phyloP scores from a whole-genome alignment of 2,113 vertebrate species.

The Notarius quadriscutis region DNA sequence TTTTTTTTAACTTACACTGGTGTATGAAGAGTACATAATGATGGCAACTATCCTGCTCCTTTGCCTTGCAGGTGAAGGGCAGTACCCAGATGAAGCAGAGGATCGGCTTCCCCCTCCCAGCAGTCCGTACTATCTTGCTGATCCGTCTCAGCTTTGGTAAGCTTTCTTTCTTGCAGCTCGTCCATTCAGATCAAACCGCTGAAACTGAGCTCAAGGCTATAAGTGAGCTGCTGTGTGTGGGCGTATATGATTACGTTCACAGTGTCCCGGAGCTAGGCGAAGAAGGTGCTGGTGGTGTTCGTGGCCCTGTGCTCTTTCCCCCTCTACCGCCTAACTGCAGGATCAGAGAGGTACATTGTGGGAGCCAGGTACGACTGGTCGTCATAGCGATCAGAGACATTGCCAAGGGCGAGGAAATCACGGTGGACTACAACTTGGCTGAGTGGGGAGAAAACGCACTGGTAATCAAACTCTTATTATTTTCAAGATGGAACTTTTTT shows the following conservation, averaged over 20 bases:
- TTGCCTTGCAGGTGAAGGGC: slow-evolving; percentile 67
- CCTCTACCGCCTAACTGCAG: slow-evolving; percentile 73
- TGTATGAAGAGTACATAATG: neutral
- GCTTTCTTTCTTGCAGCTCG: neutral
- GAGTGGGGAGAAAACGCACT: slow-evolving; percentile 77
- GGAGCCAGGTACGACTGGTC: slow-evolving; percentile 75
- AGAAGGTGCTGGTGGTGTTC: slow-evolving; percentile 69
- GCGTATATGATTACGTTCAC: neutral
- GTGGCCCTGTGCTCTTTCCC: slow-evolving; percentile 74
- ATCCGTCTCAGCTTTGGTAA: slow-evolving; percentile 76
- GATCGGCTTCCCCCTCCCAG: slow-evolving; percentile 69
- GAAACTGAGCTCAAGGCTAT: neutral
- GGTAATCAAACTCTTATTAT: slow-evolving; percentile 57
- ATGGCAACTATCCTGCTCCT: no score
- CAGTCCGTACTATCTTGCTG: slow-evolving; percentile 75
- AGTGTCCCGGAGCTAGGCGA: slow-evolving; percentile 76
- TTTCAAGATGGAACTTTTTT: neutral
- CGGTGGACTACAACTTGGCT: slow-evolving; percentile 77
- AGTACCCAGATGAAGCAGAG: slow-evolving; percentile 73
- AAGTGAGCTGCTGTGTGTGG: neutral
- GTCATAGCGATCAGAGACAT: slow-evolving; percentile 79
- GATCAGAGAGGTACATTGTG: slow-evolving; percentile 77
- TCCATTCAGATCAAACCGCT: neutral
- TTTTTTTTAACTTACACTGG: neutral
- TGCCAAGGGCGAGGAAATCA: slow-evolving; percentile 78